Evolutionary conservation across 1,140 invertebrate species (phyloP).

Genomic region (Harlomillsia oculata): DNA sequence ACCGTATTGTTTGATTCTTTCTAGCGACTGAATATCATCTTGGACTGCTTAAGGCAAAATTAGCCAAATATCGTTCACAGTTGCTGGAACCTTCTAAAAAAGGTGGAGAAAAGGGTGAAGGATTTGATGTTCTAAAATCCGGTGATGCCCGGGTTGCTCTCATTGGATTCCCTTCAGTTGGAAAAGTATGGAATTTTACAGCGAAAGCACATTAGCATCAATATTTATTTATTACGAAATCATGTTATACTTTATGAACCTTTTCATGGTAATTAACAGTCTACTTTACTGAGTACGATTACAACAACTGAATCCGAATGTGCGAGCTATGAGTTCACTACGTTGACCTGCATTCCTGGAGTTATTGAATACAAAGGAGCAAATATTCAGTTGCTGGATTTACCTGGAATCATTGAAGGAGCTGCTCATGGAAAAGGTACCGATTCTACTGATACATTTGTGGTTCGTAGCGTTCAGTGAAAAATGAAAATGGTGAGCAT

Average conservation of each 20-base stretch:
- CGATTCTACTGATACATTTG: conserved; percentile 41
- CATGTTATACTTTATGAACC: background rate
- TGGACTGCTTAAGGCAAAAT: conserved; percentile 93
- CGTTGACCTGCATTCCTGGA: conserved; percentile 94
- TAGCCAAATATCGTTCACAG: conserved; percentile 94
- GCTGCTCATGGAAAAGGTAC: conserved; percentile 86
- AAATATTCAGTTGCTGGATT: conserved; percentile 94
- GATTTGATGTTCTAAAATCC: conserved; percentile 98
- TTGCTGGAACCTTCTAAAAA: conserved; percentile 90
- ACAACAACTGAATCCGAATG: conserved; percentile 92
- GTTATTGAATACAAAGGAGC: conserved; percentile 97
- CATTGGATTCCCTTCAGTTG: conserved; percentile 94
- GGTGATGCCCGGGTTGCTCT: conserved; percentile 97
- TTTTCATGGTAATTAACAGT: conserved; percentile 46
- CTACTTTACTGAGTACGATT: conserved; percentile 82
- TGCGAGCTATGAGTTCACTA: conserved; percentile 98
- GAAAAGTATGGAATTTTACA: conserved; percentile 75
- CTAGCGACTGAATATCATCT: conserved; percentile 98
- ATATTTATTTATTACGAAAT: too few relatives aligned
- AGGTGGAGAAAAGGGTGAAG: conserved; percentile 89
- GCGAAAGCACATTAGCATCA: too few relatives aligned
- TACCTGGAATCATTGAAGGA: conserved; percentile 92
- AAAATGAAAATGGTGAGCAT: background rate
- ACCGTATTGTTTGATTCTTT: conserved; percentile 36
- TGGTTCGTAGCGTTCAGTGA: background rate